Conservation (phyloP, 2,113 vertebrate species). For the Osmerus mordax region DNA sequence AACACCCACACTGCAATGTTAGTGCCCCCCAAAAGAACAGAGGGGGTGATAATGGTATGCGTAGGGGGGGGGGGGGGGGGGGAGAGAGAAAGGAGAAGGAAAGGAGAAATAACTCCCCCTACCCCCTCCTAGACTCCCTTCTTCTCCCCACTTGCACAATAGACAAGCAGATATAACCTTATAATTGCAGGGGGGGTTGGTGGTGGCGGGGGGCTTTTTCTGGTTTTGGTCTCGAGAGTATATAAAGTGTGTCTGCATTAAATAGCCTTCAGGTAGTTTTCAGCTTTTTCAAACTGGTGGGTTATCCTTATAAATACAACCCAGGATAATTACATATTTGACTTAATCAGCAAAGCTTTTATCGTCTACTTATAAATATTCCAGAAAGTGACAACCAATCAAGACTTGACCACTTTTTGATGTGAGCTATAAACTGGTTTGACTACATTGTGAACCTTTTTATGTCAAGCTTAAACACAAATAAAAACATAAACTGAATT, state of each 20-base stretch:
- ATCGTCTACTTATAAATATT: constrained; percentile 48
- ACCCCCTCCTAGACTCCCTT: constrained; percentile 48
- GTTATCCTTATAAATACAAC: constrained; percentile 57
- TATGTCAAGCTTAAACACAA: constrained; percentile 41
- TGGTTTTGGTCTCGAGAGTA: constrained; percentile 69
- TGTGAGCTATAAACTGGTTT: neutral
- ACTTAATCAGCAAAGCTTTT: constrained; percentile 67
- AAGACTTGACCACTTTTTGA: neutral
- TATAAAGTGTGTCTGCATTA: constrained; percentile 57
- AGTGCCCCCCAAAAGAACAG: constrained; percentile 60
- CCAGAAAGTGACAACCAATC: constrained; percentile 48
- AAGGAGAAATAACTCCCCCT: constrained; percentile 45
- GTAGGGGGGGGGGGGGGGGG: constrained; percentile 29
- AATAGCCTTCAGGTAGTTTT: constrained; percentile 69
- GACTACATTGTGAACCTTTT: neutral
- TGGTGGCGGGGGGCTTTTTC: constrained; percentile 26
- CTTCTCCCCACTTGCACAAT: constrained; percentile 60
- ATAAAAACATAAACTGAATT: constrained; percentile 57
- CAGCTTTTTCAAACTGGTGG: constrained; percentile 53
- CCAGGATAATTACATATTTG: constrained; percentile 67
- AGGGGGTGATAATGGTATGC: constrained; percentile 69
- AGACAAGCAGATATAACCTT: constrained; percentile 68
- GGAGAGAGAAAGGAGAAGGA: constrained; percentile 25
- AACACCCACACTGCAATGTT: constrained; percentile 56
- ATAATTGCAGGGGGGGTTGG: constrained; percentile 57